phyloP scores from a whole-genome alignment of 2,797 vertebrate genomes.

The Microcaecilia unicolor region DNA sequence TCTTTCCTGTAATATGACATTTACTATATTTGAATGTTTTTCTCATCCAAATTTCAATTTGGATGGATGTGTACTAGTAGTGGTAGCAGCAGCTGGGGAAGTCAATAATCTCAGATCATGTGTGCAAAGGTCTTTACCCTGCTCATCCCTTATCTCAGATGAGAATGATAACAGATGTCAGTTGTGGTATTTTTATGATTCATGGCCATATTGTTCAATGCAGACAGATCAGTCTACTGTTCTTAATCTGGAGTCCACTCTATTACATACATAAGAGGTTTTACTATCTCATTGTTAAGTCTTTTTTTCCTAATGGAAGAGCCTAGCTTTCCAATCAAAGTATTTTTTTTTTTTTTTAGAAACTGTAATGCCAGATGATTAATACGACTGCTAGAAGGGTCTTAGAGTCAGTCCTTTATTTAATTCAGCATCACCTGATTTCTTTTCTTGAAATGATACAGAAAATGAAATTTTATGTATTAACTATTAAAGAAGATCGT shows the following conservation, averaged over 20 bases:
- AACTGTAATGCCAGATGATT: conserved; percentile 36
- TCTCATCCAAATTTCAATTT: no score
- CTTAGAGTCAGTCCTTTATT: conserved; percentile 37
- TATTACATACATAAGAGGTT: conserved; percentile 3
- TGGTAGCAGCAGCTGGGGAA: no score
- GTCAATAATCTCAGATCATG: conserved; percentile 1
- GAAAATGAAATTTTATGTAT: no score
- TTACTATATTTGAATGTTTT: no score
- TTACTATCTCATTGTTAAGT: conserved; percentile 33
- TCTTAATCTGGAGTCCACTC: conserved; percentile 29
- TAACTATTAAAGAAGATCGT: no score
- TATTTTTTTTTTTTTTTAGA: conserved; percentile 53
- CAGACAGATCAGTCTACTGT: conserved; percentile 10
- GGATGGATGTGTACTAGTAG: no score
- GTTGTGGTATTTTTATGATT: conserved; percentile 4
- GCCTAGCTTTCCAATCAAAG: conserved; percentile 27
- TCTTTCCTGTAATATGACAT: no score
- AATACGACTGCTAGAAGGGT: conserved; percentile 22
- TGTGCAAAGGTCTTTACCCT: conserved; percentile 5
- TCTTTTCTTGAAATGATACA: background rate
- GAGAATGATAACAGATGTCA: conserved; percentile 31
- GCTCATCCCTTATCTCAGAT: background rate
- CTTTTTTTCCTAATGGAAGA: conserved; percentile 39
- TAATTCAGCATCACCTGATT: conserved; percentile 24
- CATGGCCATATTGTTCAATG: conserved; percentile 23